Evolutionary conservation across 2,888 invertebrate species (phyloP).

Genomic region (Hydriomena furcata): DNA sequence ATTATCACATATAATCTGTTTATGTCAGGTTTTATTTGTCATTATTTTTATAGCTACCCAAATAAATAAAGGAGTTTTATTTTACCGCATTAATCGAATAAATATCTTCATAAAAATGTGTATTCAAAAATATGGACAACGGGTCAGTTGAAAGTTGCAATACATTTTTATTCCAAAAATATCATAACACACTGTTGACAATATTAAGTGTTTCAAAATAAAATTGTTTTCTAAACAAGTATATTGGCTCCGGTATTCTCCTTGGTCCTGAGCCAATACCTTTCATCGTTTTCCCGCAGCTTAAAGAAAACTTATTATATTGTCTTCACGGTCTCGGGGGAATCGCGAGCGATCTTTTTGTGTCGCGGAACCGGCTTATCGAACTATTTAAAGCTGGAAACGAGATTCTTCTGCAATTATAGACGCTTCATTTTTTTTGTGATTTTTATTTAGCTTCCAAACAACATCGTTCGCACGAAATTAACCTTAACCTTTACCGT

Average conservation of each 20-base stretch:
- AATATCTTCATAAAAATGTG: too few relatives aligned
- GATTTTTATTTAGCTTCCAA: not conserved
- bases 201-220: slow-evolving; percentile 20
- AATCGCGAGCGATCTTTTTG: slow-evolving; percentile 33
- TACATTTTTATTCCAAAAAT: slow-evolving; percentile 1
- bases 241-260: slow-evolving; percentile 28
- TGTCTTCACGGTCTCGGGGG: slow-evolving; percentile 35
- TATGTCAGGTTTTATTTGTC: too few relatives aligned
- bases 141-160: too few relatives aligned
- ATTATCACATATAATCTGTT: too few relatives aligned
- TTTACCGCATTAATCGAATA: too few relatives aligned
- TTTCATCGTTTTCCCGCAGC: slow-evolving; percentile 35
- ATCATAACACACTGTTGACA: slow-evolving; percentile 12
- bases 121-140: too few relatives aligned
- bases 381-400: slow-evolving; percentile 31
- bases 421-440: slow-evolving; percentile 10
- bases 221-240: slow-evolving; percentile 34
- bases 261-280: slow-evolving; percentile 38
- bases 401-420: slow-evolving; percentile 26
- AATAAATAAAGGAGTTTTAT: too few relatives aligned
- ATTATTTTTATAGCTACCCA: too few relatives aligned
- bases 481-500: too few relatives aligned
- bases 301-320: slow-evolving; percentile 41
- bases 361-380: slow-evolving; percentile 32
- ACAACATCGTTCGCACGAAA: too few relatives aligned